Conservation (phyloP, 1,140 invertebrate genomes). For the Drosophila tsacasi region DNA sequence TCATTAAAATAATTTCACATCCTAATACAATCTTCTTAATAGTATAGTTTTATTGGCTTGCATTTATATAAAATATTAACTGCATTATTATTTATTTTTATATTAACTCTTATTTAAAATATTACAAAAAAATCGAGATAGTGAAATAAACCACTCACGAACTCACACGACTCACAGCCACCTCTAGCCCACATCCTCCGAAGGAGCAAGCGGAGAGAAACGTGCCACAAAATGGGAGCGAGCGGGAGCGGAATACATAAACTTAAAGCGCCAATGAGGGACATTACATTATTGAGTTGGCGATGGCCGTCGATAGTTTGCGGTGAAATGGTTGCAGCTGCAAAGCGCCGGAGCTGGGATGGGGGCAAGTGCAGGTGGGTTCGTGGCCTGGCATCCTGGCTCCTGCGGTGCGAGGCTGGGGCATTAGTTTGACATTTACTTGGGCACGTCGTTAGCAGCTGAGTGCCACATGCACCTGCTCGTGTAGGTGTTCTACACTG, state of each 20-base stretch:
- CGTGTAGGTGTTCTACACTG: constrained; percentile 13
- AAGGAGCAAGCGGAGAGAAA: background rate
- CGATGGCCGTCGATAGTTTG: constrained; percentile 61
- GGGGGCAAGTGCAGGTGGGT: constrained; percentile 20
- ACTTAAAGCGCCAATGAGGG: constrained; percentile 77
- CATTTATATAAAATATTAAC: too few relatives aligned
- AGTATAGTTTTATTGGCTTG: too few relatives aligned
- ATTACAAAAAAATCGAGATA: background rate
- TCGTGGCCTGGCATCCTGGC: constrained; percentile 51
- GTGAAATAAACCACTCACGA: background rate
- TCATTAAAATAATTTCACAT: too few relatives aligned
- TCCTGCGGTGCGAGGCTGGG: constrained; percentile 67
- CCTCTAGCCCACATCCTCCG: constrained; percentile 2
- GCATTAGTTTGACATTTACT: constrained; percentile 83
- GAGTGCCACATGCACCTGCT: constrained; percentile 53
- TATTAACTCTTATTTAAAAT: background rate
- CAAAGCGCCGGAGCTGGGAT: background rate
- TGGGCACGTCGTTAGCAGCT: constrained; percentile 76
- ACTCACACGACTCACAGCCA: background rate
- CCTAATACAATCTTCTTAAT: too few relatives aligned
- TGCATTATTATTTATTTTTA: background rate
- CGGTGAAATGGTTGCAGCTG: constrained; percentile 27
- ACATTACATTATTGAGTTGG: constrained; percentile 78
- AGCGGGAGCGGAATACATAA: constrained; percentile 50
- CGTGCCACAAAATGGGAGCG: constrained; percentile 8